These are phyloP conservation scores for Platycnemis pennipes DNA, from an alignment of 2,888 invertebrate genomes.

Conservation along the genomic window DNA sequence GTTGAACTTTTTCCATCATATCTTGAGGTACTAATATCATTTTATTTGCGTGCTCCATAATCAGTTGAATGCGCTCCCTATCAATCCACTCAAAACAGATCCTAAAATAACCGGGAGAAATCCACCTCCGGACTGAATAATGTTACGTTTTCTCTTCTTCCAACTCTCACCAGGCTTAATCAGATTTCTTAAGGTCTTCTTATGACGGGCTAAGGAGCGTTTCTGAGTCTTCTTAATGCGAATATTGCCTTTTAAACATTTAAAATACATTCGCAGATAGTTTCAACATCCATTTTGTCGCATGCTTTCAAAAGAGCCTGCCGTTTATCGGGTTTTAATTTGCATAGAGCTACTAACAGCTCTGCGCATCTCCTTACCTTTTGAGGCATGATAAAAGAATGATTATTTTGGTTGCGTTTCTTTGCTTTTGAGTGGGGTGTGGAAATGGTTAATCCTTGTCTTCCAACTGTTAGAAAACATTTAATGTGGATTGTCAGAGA, in stretches of 20 bases:
- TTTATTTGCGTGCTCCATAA: conserved; percentile 41
- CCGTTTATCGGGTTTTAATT: not conserved
- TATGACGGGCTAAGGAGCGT: not conserved
- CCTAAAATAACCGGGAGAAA: not conserved
- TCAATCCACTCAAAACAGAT: not conserved
- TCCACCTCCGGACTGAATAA: not conserved
- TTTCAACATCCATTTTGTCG: not conserved
- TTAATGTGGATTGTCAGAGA: no score
- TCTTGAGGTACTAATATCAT: conserved; percentile 17
- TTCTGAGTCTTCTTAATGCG: not conserved
- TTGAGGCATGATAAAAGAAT: not conserved
- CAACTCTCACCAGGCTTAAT: not conserved
- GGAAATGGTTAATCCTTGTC: no score
- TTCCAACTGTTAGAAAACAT: no score
- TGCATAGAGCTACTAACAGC: conserved; percentile 61
- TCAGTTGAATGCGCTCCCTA: not conserved
- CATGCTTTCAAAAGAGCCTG: not conserved
- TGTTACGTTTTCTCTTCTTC: not conserved
- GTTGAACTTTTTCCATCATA: not conserved
- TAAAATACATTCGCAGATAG: conserved; percentile 34
- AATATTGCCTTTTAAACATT: conserved; percentile 42
- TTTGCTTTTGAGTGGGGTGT: no score
- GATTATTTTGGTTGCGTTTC: no score
- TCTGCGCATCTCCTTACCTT: not conserved
- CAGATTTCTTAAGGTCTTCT: conserved; percentile 33